A percentile compares a stretch with the other conserved stretches of the same genome.
phyloP scores from a whole-genome alignment of 2,888 invertebrate genomes.

The Rhagium mordax region DNA sequence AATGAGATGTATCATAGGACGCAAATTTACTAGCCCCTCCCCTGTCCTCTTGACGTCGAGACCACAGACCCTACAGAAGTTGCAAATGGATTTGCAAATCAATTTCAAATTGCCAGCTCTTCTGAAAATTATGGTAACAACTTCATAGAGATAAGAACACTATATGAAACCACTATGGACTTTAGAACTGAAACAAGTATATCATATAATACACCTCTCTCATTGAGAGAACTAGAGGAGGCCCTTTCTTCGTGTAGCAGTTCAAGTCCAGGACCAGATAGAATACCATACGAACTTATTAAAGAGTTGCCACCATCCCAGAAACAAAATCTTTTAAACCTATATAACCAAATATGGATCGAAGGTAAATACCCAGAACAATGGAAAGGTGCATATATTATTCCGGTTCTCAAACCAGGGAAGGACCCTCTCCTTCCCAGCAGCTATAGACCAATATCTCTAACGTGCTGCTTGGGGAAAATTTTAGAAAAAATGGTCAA shows the following conservation, averaged over 20 bases:
- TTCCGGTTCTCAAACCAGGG: neutral
- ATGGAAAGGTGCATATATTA: neutral
- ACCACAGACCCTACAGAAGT: neutral
- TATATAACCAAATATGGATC: neutral
- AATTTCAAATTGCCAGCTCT: no score
- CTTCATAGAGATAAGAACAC: no score
- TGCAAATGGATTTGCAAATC: no score
- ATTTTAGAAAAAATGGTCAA: conserved; percentile 3
- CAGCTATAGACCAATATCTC: conserved; percentile 9
- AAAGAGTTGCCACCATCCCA: neutral
- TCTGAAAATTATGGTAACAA: no score
- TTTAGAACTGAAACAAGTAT: no score
- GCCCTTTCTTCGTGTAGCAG: no score
- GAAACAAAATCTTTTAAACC: neutral
- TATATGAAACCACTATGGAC: no score
- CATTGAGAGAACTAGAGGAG: no score
- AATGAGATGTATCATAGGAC: neutral
- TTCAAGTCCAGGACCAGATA: neutral
- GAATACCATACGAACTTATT: neutral
- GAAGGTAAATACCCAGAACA: neutral
- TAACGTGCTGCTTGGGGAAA: neutral
- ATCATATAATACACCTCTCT: no score
- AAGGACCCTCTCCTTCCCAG: neutral
- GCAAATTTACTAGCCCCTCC: neutral
- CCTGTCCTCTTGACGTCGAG: neutral